Conservation (phyloP, 2,113 vertebrate species). For the Barnardius zonarius region DNA sequence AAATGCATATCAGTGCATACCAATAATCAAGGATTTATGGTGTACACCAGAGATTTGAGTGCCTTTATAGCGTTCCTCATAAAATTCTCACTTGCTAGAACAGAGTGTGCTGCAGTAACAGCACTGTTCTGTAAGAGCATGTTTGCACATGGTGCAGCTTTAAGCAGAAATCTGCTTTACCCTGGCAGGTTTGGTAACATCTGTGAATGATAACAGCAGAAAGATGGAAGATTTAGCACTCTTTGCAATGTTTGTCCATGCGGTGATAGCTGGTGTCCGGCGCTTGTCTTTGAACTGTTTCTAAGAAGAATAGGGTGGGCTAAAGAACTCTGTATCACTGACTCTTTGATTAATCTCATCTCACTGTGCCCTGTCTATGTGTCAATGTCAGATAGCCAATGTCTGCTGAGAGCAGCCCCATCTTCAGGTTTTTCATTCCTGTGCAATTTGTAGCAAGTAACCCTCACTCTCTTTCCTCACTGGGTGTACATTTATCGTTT, state of each 20-base stretch:
- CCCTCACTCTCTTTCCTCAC: not conserved
- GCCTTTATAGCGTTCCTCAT: not conserved
- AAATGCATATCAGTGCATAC: not conserved
- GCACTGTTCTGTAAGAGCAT: not conserved
- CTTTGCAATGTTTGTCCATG: not conserved
- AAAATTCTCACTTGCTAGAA: not conserved
- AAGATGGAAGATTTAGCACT: not conserved
- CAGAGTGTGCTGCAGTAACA: not conserved
- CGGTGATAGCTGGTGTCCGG: not conserved
- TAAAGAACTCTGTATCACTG: not conserved
- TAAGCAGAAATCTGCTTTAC: not conserved
- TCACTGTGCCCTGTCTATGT: not conserved
- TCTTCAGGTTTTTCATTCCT: not conserved
- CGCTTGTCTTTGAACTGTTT: not conserved
- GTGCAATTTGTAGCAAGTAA: not conserved
- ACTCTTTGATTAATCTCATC: not conserved
- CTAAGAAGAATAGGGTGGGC: not conserved
- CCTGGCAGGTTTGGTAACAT: not conserved
- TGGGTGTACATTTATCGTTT: fast-evolving
- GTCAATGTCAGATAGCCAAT: not conserved
- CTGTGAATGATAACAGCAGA: not conserved
- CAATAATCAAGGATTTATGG: not conserved
- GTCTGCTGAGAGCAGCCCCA: not conserved
- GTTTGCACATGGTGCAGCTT: not conserved
- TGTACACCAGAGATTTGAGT: not conserved